phyloP scores from a whole-genome alignment of 2,888 invertebrate species.

The Odontocolon sp. region DNA sequence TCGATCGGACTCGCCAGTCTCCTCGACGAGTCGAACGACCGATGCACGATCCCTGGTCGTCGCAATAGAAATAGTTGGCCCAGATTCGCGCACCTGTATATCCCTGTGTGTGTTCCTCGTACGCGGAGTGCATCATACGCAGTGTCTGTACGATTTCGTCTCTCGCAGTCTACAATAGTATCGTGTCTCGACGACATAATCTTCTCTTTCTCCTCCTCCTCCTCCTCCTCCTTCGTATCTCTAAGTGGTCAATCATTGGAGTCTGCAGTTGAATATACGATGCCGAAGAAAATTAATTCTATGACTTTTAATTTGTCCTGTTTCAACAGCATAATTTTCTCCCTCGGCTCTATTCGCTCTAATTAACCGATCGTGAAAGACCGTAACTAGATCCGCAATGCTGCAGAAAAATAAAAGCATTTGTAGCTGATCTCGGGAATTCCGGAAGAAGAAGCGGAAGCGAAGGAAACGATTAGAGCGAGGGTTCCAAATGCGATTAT shows the following conservation, averaged over 20 bases:
- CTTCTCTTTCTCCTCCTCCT: background rate
- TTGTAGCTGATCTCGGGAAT: background rate
- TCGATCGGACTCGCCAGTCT: slow-evolving; percentile 55
- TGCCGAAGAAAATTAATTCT: background rate
- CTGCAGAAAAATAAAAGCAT: background rate
- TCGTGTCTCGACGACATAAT: slow-evolving; percentile 9
- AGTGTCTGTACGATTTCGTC: background rate
- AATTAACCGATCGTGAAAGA: background rate
- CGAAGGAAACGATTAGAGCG: background rate
- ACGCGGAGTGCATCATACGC: slow-evolving; percentile 30
- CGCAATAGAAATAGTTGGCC: slow-evolving; percentile 62
- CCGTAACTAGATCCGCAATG: background rate
- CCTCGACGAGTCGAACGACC: slow-evolving; percentile 50
- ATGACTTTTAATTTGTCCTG: no score
- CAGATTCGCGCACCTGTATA: slow-evolving; percentile 62
- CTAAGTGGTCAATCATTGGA: background rate
- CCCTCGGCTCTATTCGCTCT: background rate
- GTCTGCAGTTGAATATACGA: background rate
- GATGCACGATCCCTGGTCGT: slow-evolving; percentile 45
- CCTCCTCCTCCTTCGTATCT: no score
- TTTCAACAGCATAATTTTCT: background rate
- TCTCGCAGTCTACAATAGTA: background rate
- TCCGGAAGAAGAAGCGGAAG: slow-evolving; percentile 2
- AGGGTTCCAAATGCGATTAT: background rate
- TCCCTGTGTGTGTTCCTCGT: slow-evolving; percentile 5